These are phyloP conservation scores for Lasiommata megera DNA, from an alignment of 2,888 invertebrate species.

Conservation along the genomic window DNA sequence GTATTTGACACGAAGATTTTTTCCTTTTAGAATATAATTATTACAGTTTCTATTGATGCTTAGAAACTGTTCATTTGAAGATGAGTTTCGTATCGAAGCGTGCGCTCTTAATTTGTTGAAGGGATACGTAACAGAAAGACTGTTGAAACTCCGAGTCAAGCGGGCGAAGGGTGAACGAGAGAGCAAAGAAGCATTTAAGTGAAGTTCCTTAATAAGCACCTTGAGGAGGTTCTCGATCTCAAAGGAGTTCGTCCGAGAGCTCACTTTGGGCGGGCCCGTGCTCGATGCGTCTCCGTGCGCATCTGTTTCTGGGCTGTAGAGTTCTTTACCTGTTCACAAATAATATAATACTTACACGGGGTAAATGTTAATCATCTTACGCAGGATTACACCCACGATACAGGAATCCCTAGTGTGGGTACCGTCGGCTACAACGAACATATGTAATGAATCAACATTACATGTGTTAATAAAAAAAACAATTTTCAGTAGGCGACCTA, in stretches of 20 bases:
- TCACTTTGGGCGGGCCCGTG: slow-evolving; percentile 82
- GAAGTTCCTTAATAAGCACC: slow-evolving; percentile 56
- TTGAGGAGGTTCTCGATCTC: slow-evolving; percentile 97
- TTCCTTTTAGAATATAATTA: too few relatives aligned
- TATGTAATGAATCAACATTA: too few relatives aligned
- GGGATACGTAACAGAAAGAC: slow-evolving; percentile 28
- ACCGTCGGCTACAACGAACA: too few relatives aligned
- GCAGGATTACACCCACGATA: too few relatives aligned
- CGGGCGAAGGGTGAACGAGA: slow-evolving; percentile 37
- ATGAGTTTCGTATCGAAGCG: slow-evolving; percentile 25
- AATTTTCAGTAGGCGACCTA: too few relatives aligned
- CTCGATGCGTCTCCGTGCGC: slow-evolving; percentile 57
- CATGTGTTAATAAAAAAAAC: too few relatives aligned
- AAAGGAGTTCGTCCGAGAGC: slow-evolving; percentile 93
- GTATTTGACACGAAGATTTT: too few relatives aligned
- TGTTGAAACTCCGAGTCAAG: slow-evolving; percentile 35
- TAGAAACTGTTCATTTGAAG: slow-evolving; percentile 23
- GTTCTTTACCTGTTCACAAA: slow-evolving; percentile 84
- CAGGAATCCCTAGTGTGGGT: too few relatives aligned
- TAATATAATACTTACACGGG: background rate
- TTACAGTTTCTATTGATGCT: background rate
- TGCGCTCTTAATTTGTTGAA: slow-evolving; percentile 28
- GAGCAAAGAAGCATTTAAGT: slow-evolving; percentile 37
- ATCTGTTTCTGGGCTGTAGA: slow-evolving; percentile 84
- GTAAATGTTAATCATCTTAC: too few relatives aligned